A percentile compares a stretch with the other conserved stretches of the same genome.
phyloP scores from a whole-genome alignment of 2,888 invertebrate genomes.

The Parapristionchus giblindavisi region DNA sequence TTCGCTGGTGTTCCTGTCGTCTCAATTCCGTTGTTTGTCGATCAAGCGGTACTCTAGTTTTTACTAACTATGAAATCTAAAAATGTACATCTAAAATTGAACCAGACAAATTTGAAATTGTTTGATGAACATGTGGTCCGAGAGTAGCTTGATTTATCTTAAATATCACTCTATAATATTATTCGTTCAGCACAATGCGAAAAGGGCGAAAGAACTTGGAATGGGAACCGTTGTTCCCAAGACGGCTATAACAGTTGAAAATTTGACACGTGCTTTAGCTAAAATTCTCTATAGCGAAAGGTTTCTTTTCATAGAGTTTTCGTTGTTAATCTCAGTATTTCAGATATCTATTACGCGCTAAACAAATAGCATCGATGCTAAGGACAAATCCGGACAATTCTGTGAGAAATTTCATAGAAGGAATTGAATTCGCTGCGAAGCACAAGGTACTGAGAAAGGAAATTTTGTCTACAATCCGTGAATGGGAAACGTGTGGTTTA shows the following conservation, averaged over 20 bases:
- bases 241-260: neutral
- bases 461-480: too few relatives aligned
- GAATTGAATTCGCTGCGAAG: slow-evolving; percentile 9
- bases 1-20: slow-evolving; percentile 16
- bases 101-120: neutral
- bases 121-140: too few relatives aligned
- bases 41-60: slow-evolving; percentile 7
- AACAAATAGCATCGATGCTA: neutral
- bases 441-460: neutral
- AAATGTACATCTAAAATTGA: too few relatives aligned
- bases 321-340: too few relatives aligned
- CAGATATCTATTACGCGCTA: neutral
- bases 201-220: slow-evolving; percentile 39
- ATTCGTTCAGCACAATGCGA: neutral
- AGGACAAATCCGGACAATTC: neutral
- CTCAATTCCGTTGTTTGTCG: slow-evolving; percentile 17
- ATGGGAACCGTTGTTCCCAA: slow-evolving; percentile 42
- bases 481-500: too few relatives aligned
- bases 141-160: too few relatives aligned
- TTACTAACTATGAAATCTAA: too few relatives aligned
- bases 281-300: neutral
- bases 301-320: too few relatives aligned
- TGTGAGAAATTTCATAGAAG: neutral
- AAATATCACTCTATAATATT: too few relatives aligned
- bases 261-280: neutral